phyloP scores from a whole-genome alignment of 2,113 vertebrate species.

The Rhabdornis inornatus region DNA sequence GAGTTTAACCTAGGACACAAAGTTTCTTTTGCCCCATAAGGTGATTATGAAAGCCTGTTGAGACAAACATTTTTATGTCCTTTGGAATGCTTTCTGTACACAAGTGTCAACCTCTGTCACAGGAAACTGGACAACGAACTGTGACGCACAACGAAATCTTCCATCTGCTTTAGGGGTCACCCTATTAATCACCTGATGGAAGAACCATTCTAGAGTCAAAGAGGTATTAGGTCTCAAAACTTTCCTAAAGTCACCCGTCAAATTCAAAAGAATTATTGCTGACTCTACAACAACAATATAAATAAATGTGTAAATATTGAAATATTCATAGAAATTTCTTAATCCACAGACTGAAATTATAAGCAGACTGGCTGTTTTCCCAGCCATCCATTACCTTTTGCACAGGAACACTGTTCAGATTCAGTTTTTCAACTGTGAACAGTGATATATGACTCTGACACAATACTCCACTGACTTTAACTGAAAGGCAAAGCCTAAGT shows the following conservation, averaged over 20 bases:
- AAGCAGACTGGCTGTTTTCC: constrained; percentile 15
- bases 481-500: not conserved
- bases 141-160: not conserved
- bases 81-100: not conserved
- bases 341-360: not conserved
- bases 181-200: not conserved
- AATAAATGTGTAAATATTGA: not conserved
- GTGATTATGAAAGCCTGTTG: not conserved
- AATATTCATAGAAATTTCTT: not conserved
- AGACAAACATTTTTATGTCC: not conserved
- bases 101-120: not conserved
- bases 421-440: not conserved
- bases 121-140: not conserved
- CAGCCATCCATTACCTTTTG: constrained; percentile 1
- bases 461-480: not conserved
- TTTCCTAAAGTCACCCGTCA: not conserved
- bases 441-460: not conserved
- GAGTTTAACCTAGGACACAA: not conserved
- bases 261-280: not conserved
- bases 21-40: not conserved
- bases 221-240: not conserved
- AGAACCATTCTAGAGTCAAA: not conserved
- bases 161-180: not conserved
- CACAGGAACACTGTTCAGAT: not conserved
- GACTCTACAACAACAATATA: not conserved